A percentile compares a stretch with the other conserved stretches of the same genome.
Evolutionary conservation across 2,888 invertebrate species (phyloP).

Genomic region (Fissipunctia ypsillon): DNA sequence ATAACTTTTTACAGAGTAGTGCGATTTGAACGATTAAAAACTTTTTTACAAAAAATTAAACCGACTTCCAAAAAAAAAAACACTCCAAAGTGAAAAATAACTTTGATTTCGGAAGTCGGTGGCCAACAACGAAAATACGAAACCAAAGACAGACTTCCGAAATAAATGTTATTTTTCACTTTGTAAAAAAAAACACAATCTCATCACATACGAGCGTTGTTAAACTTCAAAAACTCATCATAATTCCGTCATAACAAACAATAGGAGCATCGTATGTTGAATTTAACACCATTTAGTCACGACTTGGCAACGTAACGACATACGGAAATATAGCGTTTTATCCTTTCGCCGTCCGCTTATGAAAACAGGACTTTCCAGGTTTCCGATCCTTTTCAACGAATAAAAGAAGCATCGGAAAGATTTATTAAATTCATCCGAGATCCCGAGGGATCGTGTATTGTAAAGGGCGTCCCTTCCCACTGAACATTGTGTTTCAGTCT

Average conservation of each 20-base stretch:
- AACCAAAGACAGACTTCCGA: no score
- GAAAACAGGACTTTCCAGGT: constrained; percentile 77
- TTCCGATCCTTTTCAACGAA: constrained; percentile 74
- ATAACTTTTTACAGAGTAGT: no score
- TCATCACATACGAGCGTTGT: constrained; percentile 47
- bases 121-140: no score
- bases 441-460: constrained; percentile 64
- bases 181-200: constrained; percentile 44
- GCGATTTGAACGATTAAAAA: no score
- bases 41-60: no score
- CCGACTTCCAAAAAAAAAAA: no score
- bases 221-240: constrained; percentile 64
- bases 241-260: constrained; percentile 50
- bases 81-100: no score
- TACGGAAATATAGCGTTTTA: constrained; percentile 78
- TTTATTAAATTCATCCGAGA: constrained; percentile 80
- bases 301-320: constrained; percentile 62
- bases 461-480: constrained; percentile 59
- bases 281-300: constrained; percentile 70
- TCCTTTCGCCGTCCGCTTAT: constrained; percentile 73
- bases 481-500: constrained; percentile 41
- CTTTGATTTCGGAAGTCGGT: no score
- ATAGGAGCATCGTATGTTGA: constrained; percentile 65
- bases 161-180: no score
- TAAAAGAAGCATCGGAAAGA: constrained; percentile 78